A percentile compares a stretch with the other conserved stretches of the same genome.
These are phyloP conservation scores for Alectura lathami DNA, from an alignment of 2,113 vertebrate genomes.

Conservation along the genomic window DNA sequence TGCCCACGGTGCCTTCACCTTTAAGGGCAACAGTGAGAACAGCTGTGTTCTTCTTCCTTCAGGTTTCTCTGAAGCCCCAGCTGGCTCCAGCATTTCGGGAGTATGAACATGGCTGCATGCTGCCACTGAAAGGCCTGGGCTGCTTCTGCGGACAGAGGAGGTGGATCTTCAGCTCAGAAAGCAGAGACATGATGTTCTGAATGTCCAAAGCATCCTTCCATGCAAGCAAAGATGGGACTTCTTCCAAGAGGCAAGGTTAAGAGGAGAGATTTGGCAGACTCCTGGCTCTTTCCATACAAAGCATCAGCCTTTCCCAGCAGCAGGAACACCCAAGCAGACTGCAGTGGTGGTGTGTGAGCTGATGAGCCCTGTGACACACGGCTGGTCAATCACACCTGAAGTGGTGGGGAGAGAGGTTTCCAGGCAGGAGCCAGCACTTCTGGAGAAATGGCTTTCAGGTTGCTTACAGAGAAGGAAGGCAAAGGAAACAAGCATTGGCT, in stretches of 20 bases:
- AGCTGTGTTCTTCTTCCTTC: background rate
- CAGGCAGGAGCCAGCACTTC: background rate
- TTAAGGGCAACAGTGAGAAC: background rate
- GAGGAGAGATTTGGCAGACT: background rate
- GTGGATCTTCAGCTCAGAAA: background rate
- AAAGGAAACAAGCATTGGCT: background rate
- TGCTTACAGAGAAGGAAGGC: background rate
- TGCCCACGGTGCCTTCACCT: background rate
- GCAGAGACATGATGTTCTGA: background rate
- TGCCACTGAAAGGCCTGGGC: background rate
- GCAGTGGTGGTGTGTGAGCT: background rate
- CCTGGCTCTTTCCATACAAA: background rate
- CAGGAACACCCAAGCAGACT: background rate
- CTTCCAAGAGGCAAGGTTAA: background rate
- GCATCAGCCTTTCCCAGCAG: background rate
- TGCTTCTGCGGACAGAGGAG: background rate
- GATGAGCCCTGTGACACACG: background rate
- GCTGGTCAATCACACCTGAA: background rate
- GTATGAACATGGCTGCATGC: background rate
- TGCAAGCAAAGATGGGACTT: background rate
- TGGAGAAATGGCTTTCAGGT: background rate
- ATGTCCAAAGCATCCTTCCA: background rate
- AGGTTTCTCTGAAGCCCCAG: background rate
- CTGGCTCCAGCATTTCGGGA: background rate
- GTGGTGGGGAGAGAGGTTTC: background rate